Conservation (phyloP, 2,888 invertebrate species). For the Poecilus cupreus region DNA sequence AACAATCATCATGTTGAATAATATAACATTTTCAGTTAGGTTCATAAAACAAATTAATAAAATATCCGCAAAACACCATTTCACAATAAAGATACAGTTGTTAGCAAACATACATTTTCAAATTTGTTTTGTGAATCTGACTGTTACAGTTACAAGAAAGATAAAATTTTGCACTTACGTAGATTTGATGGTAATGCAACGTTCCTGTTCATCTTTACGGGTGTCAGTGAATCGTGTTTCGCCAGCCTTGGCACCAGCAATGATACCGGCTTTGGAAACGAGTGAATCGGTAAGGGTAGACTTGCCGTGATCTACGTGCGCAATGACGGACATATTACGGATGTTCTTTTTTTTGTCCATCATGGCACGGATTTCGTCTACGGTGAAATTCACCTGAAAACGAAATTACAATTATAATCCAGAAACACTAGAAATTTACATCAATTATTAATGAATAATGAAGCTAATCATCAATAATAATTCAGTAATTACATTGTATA, state of each 20-base stretch:
- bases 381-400: constrained; percentile 98
- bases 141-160: not conserved
- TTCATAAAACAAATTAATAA: not conserved
- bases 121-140: too few species aligned
- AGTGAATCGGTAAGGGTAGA: constrained; percentile 99
- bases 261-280: constrained; percentile 99
- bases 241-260: constrained; percentile 98
- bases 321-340: constrained; percentile 99
- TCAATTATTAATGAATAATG: not conserved
- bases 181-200: constrained; percentile 99
- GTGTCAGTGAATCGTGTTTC: constrained; percentile 99
- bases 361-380: constrained; percentile 99
- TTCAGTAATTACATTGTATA: too few species aligned
- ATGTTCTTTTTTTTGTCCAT: constrained; percentile 99
- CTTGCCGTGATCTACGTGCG: constrained; percentile 99
- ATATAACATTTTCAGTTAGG: too few species aligned
- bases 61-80: too few species aligned
- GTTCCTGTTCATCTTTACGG: constrained; percentile 99
- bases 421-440: not conserved
- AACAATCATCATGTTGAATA: constrained; percentile 74
- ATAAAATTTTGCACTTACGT: constrained; percentile 82
- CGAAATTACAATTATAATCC: not conserved
- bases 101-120: too few species aligned
- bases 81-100: too few species aligned
- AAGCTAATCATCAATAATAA: too few species aligned